Base-by-base conservation (phyloP, 2,888 invertebrate genomes). In the Mallateleia sp. region DNA sequence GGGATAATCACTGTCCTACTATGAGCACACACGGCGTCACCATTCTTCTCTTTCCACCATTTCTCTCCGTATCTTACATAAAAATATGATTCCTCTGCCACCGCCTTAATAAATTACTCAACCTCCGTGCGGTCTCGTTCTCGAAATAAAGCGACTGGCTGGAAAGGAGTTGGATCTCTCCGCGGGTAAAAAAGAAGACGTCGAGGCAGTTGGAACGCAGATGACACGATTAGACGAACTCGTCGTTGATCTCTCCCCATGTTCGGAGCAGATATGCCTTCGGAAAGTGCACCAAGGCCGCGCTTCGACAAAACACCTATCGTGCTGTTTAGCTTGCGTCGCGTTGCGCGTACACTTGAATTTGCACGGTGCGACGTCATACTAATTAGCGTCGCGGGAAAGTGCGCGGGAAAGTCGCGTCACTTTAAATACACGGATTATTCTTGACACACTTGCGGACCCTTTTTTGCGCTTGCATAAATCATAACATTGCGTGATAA, bases 221-320 rank as follows among this genome's bases (percentile, higher is more conserved):
- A 92, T 93, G 94, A 92, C 94, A 94, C 93, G 92, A 93, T 92
- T 93, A 91, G 90, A 90, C 89, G 74, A 89, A 92, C 91, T 82
- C 88, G 93, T 93, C 92, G 92, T 92, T 93, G 93, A 94, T 94
- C 94, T 94, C 94, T 94, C 94, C 92, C 94, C 94, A 94, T 94
- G 94, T 94, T 94, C 90, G 94, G 94, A 91, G 87, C 58, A 58
- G 69, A 60, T 74, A 32, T 79, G 56, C 79, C 85, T 79, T 66
- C 69, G 82, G 75, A 77, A 83, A 83, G 84, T 66, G 54, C 80
- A 79, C 80, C 85, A 85, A 85, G 85, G 85, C 85, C 85, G 75
- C 15, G 54, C 78, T 28, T 69, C 69, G 78, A 60, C 58, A 69
- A 60, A 60, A 69, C 78, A 60, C 67, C 66, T 47, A 67, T 62